Evolutionary conservation across 2,113 vertebrate genomes (phyloP).

Genomic region (Gavialis gangeticus): DNA sequence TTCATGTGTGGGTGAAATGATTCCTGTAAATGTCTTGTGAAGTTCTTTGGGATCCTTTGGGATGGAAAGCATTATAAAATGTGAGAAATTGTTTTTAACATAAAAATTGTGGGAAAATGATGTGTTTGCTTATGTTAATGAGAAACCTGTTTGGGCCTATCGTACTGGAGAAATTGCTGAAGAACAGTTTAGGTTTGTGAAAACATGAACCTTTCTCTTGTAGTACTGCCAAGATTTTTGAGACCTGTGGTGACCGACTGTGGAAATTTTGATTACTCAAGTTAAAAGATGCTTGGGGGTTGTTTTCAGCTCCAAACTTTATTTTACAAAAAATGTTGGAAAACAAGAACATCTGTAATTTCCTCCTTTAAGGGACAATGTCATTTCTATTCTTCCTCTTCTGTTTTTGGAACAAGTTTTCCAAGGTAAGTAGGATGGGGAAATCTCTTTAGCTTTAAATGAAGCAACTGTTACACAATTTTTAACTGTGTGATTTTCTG

Average conservation of each 20-base stretch:
- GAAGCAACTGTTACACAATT: background rate
- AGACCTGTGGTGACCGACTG: constrained; percentile 11
- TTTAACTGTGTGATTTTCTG: background rate
- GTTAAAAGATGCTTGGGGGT: background rate
- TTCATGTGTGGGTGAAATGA: constrained; percentile 12
- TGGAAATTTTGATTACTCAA: constrained; percentile 29
- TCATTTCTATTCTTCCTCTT: background rate
- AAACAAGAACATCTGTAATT: background rate
- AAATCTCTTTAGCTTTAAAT: background rate
- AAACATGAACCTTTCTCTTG: background rate
- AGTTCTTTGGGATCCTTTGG: constrained; percentile 31
- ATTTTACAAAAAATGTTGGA: background rate
- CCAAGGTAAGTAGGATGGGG: background rate
- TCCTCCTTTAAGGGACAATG: background rate
- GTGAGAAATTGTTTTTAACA: constrained; percentile 7
- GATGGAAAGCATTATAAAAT: constrained; percentile 12
- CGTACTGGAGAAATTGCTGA: background rate
- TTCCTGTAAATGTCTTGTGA: constrained; percentile 28
- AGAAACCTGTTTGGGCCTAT: constrained; percentile 7
- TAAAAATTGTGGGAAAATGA: background rate
- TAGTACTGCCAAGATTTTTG: constrained; percentile 14
- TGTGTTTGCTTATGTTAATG: constrained; percentile 17
- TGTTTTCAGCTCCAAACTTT: background rate
- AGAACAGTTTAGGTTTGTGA: constrained; percentile 21
- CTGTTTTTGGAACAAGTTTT: background rate